Evolutionary conservation across 2,113 vertebrate genomes (phyloP), one percentile per base, ranked within the genome.

Genomic region (Euleptes europaea): DNA sequence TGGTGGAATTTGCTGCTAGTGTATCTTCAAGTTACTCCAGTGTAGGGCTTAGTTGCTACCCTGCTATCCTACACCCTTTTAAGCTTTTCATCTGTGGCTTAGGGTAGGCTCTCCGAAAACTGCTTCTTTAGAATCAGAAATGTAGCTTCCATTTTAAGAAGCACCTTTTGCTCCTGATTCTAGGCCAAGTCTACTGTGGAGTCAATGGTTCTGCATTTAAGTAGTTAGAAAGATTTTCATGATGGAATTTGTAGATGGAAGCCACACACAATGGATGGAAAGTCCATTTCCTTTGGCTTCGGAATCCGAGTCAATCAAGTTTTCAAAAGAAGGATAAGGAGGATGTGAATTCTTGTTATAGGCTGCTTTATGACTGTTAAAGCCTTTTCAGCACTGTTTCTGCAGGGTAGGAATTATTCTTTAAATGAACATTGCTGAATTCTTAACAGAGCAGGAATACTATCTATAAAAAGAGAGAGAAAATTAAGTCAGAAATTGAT

Each of bases 401-500:
- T 65, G 47, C 84, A 0, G 1, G 70, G 71, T 86, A 77, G 80
- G 10, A 89, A 75, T 69, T 85, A 13, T 63, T 54, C n/a, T 31
- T 70, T 80, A 54, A 0, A 0, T 85, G 86, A 57, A 11, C 0
- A 0, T 49, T 21, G 38, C 83, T 71, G 66, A 86, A 66, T 70
- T 26, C 69, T 78, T 31, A 23, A 42, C 1, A 11, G 23, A 1
- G 0, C 0, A 0, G 65, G 33, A 38, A 40, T 0, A 0, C 8
- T 85, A 0, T 88, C 77, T n/a, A 60, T 47, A 19, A 81, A 76
- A 49, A 10, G 33, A n/a, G 44, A 6, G 19, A 1, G 33, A 2
- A 23, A 70, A 40, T 0, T 0, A 65, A 76, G 44, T 70, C 38
- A 72, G 26, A 60, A 81, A 63, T 57, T 35, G 10, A 31, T 72